Percentiles rank a stretch among this genome's conserved stretches.
Evolutionary conservation across 2,888 invertebrate genomes (phyloP).

Genomic region (Dorcus parallelipipedus): DNA sequence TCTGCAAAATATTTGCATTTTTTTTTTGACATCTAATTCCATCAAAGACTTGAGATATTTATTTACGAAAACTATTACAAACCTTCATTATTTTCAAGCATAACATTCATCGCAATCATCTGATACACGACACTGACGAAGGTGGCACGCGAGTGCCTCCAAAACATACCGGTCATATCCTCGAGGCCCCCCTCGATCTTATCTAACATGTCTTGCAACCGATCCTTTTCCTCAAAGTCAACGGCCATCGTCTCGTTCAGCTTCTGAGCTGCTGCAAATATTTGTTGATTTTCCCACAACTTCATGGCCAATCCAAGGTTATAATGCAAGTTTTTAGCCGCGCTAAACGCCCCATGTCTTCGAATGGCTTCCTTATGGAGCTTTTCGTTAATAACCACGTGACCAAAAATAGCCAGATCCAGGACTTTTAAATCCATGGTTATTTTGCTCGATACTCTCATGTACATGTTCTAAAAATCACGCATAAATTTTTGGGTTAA

Average conservation of each 20-base stretch:
- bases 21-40: constrained; percentile 2
- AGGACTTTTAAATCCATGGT: constrained; percentile 52
- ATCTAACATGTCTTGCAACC: constrained; percentile 39
- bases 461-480: constrained; percentile 12
- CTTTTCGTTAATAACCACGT: constrained; percentile 55
- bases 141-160: constrained; percentile 51
- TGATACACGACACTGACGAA: constrained; percentile 55
- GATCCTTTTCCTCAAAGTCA: constrained; percentile 34
- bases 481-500: neutral
- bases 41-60: neutral
- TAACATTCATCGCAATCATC: constrained; percentile 53
- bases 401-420: constrained; percentile 63
- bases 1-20: constrained; percentile 45
- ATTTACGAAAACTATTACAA: neutral
- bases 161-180: constrained; percentile 34
- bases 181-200: constrained; percentile 38
- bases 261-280: constrained; percentile 40
- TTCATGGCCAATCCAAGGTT: constrained; percentile 32
- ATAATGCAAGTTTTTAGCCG: constrained; percentile 11
- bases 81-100: constrained; percentile 48
- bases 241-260: constrained; percentile 42
- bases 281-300: constrained; percentile 38
- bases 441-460: constrained; percentile 43
- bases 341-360: constrained; percentile 45
- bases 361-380: constrained; percentile 51